Conservation (phyloP, 2,888 invertebrate species). For the Agrotis segetum region DNA sequence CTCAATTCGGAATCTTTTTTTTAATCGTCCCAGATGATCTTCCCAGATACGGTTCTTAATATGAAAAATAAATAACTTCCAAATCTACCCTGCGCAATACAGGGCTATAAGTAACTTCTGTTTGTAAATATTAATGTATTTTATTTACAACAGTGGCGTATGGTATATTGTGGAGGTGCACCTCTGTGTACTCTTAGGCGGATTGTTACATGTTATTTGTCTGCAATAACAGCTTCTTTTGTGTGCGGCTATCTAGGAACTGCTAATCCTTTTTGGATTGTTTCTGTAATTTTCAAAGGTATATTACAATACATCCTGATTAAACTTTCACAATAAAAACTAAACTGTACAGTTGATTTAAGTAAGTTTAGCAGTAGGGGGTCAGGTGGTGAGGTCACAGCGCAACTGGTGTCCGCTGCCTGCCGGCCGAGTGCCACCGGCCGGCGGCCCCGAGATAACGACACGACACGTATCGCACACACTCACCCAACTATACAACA, state of each 20-base stretch:
- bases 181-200: background rate
- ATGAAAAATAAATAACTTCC: no score
- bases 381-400: conserved; percentile 4
- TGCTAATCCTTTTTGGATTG: background rate
- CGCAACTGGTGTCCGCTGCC: conserved; percentile 35
- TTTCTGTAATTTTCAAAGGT: background rate
- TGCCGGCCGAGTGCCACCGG: background rate
- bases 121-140: no score
- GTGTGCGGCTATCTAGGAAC: background rate
- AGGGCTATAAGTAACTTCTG: no score
- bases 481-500: no score
- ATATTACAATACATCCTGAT: background rate
- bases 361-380: background rate
- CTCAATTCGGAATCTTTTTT: no score
- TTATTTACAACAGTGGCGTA: no score
- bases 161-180: no score
- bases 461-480: background rate
- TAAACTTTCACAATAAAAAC: background rate
- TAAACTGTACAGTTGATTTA: no score
- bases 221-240: background rate
- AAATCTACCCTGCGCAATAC: no score
- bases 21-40: no score
- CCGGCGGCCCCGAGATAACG: conserved; percentile 21
- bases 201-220: background rate
- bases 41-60: no score